Percentiles rank a stretch among this genome's conserved stretches.
phyloP scores from a whole-genome alignment of 2,113 vertebrate species.

The Pluvialis apricaria region DNA sequence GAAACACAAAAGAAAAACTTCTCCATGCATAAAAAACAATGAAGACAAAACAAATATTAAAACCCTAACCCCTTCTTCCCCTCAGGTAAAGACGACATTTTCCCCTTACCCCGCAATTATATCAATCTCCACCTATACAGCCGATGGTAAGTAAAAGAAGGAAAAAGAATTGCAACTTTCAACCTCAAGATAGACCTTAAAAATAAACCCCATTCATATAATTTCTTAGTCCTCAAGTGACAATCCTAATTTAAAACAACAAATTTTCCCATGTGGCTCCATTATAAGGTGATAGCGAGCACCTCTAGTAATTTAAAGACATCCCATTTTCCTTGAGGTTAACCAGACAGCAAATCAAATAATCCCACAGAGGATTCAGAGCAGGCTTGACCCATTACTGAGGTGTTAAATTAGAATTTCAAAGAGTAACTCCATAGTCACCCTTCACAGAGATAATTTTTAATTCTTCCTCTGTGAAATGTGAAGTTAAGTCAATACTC shows the following conservation, averaged over 20 bases:
- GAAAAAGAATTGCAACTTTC: neutral
- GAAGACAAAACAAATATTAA: neutral
- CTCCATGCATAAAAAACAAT: neutral
- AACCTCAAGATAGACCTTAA: neutral
- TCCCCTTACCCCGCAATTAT: neutral
- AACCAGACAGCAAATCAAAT: constrained; percentile 54
- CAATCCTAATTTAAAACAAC: constrained; percentile 3
- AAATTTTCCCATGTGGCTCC: neutral
- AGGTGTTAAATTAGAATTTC: constrained; percentile 60
- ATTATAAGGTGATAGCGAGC: constrained; percentile 11
- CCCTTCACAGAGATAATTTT: constrained; percentile 30
- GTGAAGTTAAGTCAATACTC: constrained; percentile 23
- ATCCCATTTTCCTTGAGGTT: constrained; percentile 55
- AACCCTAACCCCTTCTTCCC: neutral
- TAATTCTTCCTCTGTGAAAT: constrained; percentile 33
- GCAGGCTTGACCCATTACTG: constrained; percentile 21
- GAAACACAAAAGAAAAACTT: neutral
- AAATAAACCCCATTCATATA: neutral
- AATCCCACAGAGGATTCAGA: constrained; percentile 30
- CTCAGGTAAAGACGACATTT: neutral
- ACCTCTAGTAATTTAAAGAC: constrained; percentile 24
- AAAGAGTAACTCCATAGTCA: constrained; percentile 27
- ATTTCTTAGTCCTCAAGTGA: neutral
- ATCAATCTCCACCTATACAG: neutral
- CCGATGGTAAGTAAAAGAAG: neutral